Evolutionary conservation across 2,797 vertebrate species (phyloP).

Genomic region (Varecia variegata): DNA sequence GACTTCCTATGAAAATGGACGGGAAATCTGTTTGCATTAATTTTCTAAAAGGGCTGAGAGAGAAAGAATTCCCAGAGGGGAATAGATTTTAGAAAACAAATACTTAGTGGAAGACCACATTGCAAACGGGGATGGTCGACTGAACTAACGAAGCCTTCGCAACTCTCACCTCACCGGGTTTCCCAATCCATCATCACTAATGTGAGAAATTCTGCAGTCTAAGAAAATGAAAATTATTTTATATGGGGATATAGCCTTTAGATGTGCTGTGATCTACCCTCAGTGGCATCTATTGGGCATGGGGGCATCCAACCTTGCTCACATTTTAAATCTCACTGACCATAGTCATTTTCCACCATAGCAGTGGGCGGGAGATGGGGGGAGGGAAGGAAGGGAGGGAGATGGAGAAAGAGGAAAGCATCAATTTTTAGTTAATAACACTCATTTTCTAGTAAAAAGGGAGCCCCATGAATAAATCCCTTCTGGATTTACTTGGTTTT

Average conservation of each 20-base stretch:
- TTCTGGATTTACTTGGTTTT: conserved; percentile 20
- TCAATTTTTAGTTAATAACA: neutral
- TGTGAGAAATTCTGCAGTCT: neutral
- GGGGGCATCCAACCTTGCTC: neutral
- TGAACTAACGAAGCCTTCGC: neutral
- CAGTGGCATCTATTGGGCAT: neutral
- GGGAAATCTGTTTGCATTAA: neutral
- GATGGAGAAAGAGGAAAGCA: neutral
- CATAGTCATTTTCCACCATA: neutral
- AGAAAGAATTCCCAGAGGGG: neutral
- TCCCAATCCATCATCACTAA: neutral
- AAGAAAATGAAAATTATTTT: neutral
- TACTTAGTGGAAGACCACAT: neutral
- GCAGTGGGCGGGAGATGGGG: neutral
- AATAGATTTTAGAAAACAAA: neutral
- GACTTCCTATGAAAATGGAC: neutral
- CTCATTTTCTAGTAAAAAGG: neutral
- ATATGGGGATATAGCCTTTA: neutral
- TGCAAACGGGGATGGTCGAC: neutral
- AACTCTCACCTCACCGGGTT: rapidly evolving
- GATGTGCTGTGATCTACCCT: neutral
- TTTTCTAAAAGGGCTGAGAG: neutral
- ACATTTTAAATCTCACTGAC: neutral
- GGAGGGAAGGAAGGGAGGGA: neutral
- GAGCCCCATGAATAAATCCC: neutral